phyloP scores from a whole-genome alignment of 2,797 vertebrate genomes.

The Sparidentex hasta region DNA sequence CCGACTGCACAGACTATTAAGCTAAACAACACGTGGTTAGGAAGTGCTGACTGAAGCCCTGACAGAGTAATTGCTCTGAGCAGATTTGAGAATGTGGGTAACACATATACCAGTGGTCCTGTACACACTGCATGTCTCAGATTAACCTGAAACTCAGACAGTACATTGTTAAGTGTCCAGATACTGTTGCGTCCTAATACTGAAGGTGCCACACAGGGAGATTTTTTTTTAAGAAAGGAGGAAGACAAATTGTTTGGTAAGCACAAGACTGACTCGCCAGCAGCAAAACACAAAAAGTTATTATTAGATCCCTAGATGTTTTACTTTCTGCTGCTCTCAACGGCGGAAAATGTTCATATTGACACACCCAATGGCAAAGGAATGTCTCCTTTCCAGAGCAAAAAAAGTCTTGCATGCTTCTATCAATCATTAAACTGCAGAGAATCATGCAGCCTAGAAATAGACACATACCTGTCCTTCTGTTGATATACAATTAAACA shows the following conservation, averaged over 20 bases:
- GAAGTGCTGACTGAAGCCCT: constrained; percentile 34
- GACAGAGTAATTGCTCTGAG: constrained; percentile 36
- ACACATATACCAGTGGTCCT: constrained; percentile 36
- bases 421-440: constrained; percentile 68
- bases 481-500: constrained; percentile 52
- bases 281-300: constrained; percentile 59
- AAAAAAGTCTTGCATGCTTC: constrained; percentile 42
- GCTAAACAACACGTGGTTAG: constrained; percentile 35
- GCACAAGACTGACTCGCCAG: constrained; percentile 18
- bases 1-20: constrained; percentile 10
- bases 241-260: constrained; percentile 14
- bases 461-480: constrained; percentile 62
- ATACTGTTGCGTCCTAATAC: constrained; percentile 6
- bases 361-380: constrained; percentile 74
- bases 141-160: constrained; percentile 20
- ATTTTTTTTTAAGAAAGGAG: constrained; percentile 12
- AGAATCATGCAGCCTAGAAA: constrained; percentile 37
- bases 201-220: constrained; percentile 8
- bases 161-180: neutral
- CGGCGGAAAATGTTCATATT: constrained; percentile 69
- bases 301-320: constrained; percentile 67
- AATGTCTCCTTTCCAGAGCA: constrained; percentile 68
- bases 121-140: constrained; percentile 14
- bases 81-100: constrained; percentile 24
- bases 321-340: constrained; percentile 66